Conservation (phyloP, 2,797 vertebrate genomes). For the Menidia menidia region DNA sequence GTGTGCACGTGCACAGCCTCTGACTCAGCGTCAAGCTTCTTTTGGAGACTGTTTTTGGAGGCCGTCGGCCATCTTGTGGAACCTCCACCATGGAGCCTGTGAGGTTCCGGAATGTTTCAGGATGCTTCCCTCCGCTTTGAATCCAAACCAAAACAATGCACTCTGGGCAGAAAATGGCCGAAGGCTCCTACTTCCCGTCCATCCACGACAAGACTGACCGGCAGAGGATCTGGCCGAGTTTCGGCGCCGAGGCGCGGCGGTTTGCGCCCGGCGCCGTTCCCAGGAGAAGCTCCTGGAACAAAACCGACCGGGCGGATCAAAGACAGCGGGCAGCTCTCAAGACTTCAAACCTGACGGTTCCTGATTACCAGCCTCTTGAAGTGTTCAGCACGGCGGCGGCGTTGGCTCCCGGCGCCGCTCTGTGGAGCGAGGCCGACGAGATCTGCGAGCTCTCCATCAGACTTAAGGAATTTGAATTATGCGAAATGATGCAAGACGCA, state of each 20-base stretch:
- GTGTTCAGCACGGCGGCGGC: slow-evolving; percentile 31
- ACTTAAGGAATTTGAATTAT: slow-evolving; percentile 51
- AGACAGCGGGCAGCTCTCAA: background rate
- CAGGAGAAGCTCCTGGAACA: background rate
- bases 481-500: slow-evolving; percentile 42
- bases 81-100: background rate
- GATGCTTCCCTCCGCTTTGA: slow-evolving; percentile 12
- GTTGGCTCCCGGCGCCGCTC: background rate
- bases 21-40: background rate
- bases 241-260: background rate
- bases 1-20: too few relatives aligned
- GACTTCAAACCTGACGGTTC: background rate
- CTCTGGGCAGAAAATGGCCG: slow-evolving; percentile 34
- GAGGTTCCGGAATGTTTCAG: slow-evolving; percentile 19
- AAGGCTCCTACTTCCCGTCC: slow-evolving; percentile 14
- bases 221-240: background rate
- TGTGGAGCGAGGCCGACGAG: slow-evolving; percentile 38
- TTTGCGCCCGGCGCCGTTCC: background rate
- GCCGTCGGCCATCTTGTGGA: background rate
- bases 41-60: background rate
- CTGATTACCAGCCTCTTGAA: slow-evolving; percentile 54
- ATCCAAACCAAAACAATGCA: slow-evolving; percentile 34
- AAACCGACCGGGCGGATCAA: background rate
- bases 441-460: slow-evolving; percentile 58
- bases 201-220: slow-evolving; percentile 18